Base-by-base conservation (phyloP, 2,888 invertebrate species). In the Dioctria linearis region DNA sequence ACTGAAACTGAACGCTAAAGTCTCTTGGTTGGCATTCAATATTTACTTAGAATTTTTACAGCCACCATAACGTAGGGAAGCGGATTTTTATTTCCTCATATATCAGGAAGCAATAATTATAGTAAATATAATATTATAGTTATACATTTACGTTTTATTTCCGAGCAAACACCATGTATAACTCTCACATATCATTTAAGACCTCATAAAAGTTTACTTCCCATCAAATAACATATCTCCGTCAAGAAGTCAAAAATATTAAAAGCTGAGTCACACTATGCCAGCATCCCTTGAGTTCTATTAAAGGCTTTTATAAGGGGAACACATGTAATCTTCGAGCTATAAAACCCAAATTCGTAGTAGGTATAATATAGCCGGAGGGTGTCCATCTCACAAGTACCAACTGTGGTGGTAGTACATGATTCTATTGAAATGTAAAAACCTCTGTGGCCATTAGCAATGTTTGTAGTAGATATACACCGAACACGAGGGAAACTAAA, bases 181-280 rank as follows among this genome's bases (percentile, higher is more conserved):
- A 69, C 51, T 69, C 69, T 69, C 69, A 69, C 69, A 69, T 69
- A 69, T 69, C 69, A 37, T 69, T 69, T 69, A 69, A 69, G 49
- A 69, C 69, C 69, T 69, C 69, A 46, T 69, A 69, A 69, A 69
- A 69, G 69, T 69, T 69, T 69, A 69, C 69, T 51, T 39, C 13
- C 39, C 43, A n/a, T 40, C 37, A 43, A 69, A 69, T 13, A 49
- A 13, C 25, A 25, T 25, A 25, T 25, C 25, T 25, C 49, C 37
- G 37, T 5, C 51, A 51, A 69, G 69, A 51, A 69, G 39, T 25
- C 25, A 39, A 39, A 69, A 69, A 69, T 54, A 54, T 54, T 54
- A 54, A 54, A 51, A 54, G 54, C 49, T 69, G 69, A 69, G 25
- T 51, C 54, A 51, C 69, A 51, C 69, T 69, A 11, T 61, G 54